Conservation (phyloP, 1,140 invertebrate species). For the Leptonema lineaticorne region DNA sequence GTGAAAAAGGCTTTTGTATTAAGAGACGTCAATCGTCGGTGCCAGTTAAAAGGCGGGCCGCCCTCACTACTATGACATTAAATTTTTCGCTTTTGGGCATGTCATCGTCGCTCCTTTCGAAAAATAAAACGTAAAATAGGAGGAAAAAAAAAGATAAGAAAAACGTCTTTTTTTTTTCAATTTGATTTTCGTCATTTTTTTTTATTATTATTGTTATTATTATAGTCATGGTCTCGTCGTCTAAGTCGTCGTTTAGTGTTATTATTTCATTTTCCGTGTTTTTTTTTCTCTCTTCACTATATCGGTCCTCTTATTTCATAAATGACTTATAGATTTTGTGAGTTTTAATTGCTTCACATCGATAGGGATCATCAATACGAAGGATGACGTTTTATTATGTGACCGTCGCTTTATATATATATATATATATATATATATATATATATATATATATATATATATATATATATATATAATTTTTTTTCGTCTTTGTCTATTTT, state of each 20-base stretch:
- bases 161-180: too few relatives aligned
- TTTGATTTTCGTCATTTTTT: too few relatives aligned
- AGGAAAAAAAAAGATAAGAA: too few relatives aligned
- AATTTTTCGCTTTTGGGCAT: conserved; percentile 33
- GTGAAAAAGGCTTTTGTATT: conserved; percentile 34
- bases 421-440: too few relatives aligned
- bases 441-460: too few relatives aligned
- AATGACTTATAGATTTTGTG: conserved; percentile 28
- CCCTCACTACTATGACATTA: conserved; percentile 38
- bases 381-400: conserved; percentile 33
- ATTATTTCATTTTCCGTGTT: too few relatives aligned
- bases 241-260: neutral
- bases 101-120: conserved; percentile 33
- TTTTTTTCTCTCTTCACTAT: too few relatives aligned
- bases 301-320: too few relatives aligned
- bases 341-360: conserved; percentile 38
- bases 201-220: neutral
- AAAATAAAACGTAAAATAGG: too few relatives aligned
- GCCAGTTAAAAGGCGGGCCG: conserved; percentile 28
- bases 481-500: conserved; percentile 11
- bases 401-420: neutral
- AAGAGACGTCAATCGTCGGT: conserved; percentile 38
- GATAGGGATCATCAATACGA: conserved; percentile 37
- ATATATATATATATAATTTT: too few relatives aligned
- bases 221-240: too few relatives aligned